Conservation (phyloP, 2,888 invertebrate species). For the Spisula solida region DNA sequence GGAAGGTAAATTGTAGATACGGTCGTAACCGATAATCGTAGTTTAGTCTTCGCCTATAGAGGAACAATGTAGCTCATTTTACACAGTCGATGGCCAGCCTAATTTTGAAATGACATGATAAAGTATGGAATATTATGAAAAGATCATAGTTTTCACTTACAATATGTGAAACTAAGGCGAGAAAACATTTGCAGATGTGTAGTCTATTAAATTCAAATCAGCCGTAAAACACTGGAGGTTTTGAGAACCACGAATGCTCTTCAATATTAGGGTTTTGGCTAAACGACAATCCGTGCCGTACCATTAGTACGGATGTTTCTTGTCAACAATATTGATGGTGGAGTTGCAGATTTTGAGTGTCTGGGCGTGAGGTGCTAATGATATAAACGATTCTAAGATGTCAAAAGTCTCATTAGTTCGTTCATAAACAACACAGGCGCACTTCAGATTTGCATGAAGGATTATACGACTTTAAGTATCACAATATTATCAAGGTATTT, state of each 20-base stretch:
- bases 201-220: conserved; percentile 46
- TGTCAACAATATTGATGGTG: conserved; percentile 7
- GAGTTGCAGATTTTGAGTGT: not conserved
- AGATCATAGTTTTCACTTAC: conserved; percentile 32
- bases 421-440: conserved; percentile 20
- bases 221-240: conserved; percentile 22
- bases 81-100: not conserved
- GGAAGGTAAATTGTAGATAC: no score
- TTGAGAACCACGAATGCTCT: not conserved
- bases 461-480: not conserved
- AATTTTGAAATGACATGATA: conserved; percentile 33
- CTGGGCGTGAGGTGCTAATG: not conserved
- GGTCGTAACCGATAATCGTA: not conserved
- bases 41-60: not conserved
- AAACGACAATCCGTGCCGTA: conserved; percentile 18
- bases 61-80: not conserved
- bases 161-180: conserved; percentile 15
- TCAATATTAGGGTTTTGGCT: not conserved
- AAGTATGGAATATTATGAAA: conserved; percentile 24
- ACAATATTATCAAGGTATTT: not conserved
- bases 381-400: conserved; percentile 8
- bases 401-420: not conserved
- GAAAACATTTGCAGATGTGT: conserved; percentile 39
- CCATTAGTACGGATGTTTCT: not conserved
- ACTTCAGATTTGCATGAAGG: not conserved